phyloP scores from a whole-genome alignment of 2,888 invertebrate genomes.

The Andrena fulva region DNA sequence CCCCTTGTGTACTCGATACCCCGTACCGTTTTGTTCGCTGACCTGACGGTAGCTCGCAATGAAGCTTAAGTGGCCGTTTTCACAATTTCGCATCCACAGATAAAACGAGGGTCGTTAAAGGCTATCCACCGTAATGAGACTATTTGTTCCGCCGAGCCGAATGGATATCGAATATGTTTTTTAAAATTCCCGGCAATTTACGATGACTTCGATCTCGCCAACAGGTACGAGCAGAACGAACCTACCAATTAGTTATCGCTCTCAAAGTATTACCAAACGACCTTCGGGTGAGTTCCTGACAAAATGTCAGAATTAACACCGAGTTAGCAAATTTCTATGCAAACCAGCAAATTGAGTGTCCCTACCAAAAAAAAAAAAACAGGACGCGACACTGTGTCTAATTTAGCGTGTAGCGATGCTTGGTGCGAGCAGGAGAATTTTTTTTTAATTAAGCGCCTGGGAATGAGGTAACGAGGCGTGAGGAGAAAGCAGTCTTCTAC shows the following conservation, averaged over 20 bases:
- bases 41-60: constrained; percentile 8
- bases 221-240: background rate
- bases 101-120: constrained; percentile 39
- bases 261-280: background rate
- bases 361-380: background rate
- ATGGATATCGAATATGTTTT: constrained; percentile 35
- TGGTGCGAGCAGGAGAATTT: constrained; percentile 45
- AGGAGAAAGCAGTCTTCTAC: constrained; percentile 55
- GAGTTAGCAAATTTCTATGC: background rate
- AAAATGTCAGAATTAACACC: background rate
- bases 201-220: background rate
- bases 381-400: constrained; percentile 29
- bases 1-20: background rate
- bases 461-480: constrained; percentile 55
- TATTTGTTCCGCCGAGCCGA: background rate
- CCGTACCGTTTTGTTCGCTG: constrained; percentile 20
- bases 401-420: constrained; percentile 52
- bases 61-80: constrained; percentile 44
- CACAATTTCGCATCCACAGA: constrained; percentile 29
- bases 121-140: constrained; percentile 9
- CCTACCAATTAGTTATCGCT: background rate
- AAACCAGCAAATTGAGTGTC: background rate
- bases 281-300: background rate
- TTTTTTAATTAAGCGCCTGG: constrained; percentile 51
- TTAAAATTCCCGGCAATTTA: constrained; percentile 26